phyloP scores from a whole-genome alignment of 2,888 invertebrate species.

The Spisula solida region DNA sequence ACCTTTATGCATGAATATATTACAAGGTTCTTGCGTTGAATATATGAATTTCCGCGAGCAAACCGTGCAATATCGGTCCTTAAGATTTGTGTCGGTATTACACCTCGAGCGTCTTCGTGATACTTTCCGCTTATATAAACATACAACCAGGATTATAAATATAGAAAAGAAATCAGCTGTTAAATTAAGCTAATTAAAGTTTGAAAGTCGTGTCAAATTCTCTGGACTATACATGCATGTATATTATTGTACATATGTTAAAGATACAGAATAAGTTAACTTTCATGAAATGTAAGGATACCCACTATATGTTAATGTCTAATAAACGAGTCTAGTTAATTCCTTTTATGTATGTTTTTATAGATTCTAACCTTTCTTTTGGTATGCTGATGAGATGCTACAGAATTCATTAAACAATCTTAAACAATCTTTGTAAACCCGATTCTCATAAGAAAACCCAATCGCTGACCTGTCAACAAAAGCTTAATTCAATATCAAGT shows the following conservation, averaged over 20 bases:
- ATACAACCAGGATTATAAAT: too few species aligned
- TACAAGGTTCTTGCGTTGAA: too few species aligned
- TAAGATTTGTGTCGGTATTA: too few species aligned
- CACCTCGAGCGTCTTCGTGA: too few species aligned
- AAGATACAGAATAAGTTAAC: not conserved
- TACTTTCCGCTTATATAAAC: too few species aligned
- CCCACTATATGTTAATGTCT: not conserved
- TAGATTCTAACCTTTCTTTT: conserved; percentile 3
- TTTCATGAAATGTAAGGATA: not conserved
- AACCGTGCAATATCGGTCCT: too few species aligned
- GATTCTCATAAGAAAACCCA: not conserved
- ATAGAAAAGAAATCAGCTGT: too few species aligned
- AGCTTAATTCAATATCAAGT: not conserved
- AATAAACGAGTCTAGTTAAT: not conserved
- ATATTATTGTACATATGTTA: not conserved
- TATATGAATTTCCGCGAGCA: too few species aligned
- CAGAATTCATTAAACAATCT: not conserved
- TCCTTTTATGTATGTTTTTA: conserved; percentile 13
- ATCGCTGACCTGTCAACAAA: not conserved
- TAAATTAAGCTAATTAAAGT: too few species aligned
- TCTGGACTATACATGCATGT: too few species aligned
- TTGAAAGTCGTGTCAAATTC: too few species aligned
- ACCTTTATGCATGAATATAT: too few species aligned
- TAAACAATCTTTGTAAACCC: not conserved
- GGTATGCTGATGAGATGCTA: not conserved